Evolutionary conservation across 2,797 vertebrate genomes (phyloP).

Genomic region (Psittacula echo): DNA sequence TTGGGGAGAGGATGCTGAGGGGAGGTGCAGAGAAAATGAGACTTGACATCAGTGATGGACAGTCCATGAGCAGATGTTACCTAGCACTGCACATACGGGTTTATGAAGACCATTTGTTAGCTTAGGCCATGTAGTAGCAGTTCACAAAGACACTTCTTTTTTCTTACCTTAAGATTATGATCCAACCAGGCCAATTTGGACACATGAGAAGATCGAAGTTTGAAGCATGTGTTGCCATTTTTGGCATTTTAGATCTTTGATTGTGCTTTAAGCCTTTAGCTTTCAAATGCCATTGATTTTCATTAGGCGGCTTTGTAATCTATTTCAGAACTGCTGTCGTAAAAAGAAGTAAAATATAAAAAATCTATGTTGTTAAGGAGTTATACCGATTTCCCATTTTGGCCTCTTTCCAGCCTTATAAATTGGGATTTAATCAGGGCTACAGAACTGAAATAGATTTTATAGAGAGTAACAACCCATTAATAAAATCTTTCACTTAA

Average conservation of each 20-base stretch:
- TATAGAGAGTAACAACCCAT: conserved; percentile 26
- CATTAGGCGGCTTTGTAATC: conserved; percentile 48
- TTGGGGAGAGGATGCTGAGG: rapidly evolving
- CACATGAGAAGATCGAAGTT: neutral
- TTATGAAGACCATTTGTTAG: neutral
- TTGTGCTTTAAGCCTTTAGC: neutral
- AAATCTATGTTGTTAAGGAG: conserved; percentile 33
- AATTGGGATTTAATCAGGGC: conserved; percentile 57
- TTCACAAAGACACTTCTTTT: neutral
- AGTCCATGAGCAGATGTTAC: neutral
- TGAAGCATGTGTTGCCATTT: neutral
- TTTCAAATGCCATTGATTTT: conserved; percentile 62
- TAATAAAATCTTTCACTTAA: conserved; percentile 50
- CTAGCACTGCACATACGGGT: rapidly evolving
- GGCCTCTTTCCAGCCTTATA: conserved; percentile 51
- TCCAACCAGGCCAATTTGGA: neutral
- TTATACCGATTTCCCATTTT: conserved; percentile 34
- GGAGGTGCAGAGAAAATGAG: neutral
- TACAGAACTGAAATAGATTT: conserved; percentile 53
- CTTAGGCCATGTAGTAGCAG: rapidly evolving
- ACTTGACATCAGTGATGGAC: neutral
- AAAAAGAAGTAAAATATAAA: neutral
- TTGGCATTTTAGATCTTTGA: conserved; percentile 19
- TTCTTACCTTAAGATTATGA: neutral
- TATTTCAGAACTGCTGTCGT: neutral